Conservation (phyloP, 2,113 vertebrate species). For the Thymallus thymallus region DNA sequence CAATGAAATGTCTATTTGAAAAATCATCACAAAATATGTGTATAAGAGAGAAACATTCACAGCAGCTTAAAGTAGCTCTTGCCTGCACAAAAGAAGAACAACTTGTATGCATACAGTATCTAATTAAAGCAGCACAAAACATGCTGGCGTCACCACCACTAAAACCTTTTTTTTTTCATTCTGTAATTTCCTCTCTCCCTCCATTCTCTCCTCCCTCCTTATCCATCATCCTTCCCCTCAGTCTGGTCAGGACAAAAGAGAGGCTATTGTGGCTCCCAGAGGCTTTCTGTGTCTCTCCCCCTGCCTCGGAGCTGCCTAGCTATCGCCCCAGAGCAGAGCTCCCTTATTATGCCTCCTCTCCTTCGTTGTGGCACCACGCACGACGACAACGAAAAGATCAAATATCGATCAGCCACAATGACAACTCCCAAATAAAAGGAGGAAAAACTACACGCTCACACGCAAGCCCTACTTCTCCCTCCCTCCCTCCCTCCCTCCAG, state of each 20-base stretch:
- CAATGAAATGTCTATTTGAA: constrained; percentile 27
- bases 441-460: constrained; percentile 33
- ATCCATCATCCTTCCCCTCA: constrained; percentile 19
- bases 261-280: constrained; percentile 21
- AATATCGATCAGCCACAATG: constrained; percentile 62
- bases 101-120: constrained; percentile 4
- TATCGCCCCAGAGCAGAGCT: constrained; percentile 21
- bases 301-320: constrained; percentile 16
- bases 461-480: no score
- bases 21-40: not conserved
- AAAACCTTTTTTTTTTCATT: constrained; percentile 10
- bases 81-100: constrained; percentile 3
- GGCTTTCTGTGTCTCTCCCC: constrained; percentile 31
- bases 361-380: constrained; percentile 37
- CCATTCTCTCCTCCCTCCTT: constrained; percentile 20
- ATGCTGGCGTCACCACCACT: constrained; percentile 4
- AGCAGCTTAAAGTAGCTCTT: constrained; percentile 5
- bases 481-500: not conserved
- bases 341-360: constrained; percentile 40
- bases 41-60: constrained; percentile 14
- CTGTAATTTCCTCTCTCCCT: constrained; percentile 41
- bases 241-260: constrained; percentile 33
- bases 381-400: constrained; percentile 53
- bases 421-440: constrained; percentile 47
- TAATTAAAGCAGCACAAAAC: constrained; percentile 34